A percentile compares a stretch with the other conserved stretches of the same genome.
Evolutionary conservation across 2,113 vertebrate species (phyloP).

Genomic region (Heterocephalus glaber): DNA sequence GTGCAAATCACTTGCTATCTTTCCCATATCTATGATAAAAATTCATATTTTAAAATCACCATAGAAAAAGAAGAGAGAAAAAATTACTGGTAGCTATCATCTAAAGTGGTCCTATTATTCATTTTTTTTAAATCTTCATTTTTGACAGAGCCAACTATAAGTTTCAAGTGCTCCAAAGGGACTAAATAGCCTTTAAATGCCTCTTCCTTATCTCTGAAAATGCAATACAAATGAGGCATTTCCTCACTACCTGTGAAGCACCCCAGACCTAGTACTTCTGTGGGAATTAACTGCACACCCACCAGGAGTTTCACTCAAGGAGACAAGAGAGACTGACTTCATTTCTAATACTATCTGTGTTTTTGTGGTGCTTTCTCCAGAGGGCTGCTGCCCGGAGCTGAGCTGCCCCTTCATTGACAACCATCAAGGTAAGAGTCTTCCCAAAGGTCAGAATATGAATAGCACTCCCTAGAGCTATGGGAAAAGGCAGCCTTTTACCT

Average conservation of each 20-base stretch:
- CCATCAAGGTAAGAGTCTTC: background rate
- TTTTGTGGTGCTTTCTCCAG: background rate
- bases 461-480: background rate
- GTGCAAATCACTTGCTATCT: conserved; percentile 11
- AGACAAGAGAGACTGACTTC: background rate
- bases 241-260: conserved; percentile 17
- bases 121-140: conserved; percentile 60
- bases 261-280: background rate
- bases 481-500: background rate
- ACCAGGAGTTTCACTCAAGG: background rate
- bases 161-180: background rate
- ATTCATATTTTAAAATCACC: conserved; percentile 12
- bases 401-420: no score
- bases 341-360: background rate
- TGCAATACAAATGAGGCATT: conserved; percentile 62
- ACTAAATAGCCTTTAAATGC: conserved; percentile 55
- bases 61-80: background rate
- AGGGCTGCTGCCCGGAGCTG: background rate
- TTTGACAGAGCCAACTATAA: conserved; percentile 49
- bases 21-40: background rate
- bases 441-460: background rate
- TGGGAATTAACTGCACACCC: background rate
- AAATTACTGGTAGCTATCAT: conserved; percentile 30
- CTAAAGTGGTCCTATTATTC: conserved; percentile 66
- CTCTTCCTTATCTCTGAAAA: conserved; percentile 41